These are phyloP conservation scores for Platichthys flesus DNA, from an alignment of 2,113 vertebrate genomes.

Conservation along the genomic window DNA sequence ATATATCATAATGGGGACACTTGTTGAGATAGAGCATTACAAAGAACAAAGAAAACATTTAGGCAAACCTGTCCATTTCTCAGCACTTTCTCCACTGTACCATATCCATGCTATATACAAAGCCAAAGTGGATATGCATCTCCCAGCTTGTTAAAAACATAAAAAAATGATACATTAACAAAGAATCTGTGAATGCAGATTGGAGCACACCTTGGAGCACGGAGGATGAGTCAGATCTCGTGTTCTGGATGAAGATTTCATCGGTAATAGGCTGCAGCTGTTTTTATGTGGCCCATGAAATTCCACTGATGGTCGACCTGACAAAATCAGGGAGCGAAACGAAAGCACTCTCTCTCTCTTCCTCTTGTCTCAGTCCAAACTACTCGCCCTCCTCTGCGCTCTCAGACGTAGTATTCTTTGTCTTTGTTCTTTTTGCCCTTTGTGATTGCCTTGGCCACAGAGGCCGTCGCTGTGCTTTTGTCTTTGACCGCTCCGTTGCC, in stretches of 20 bases:
- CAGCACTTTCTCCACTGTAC: slow-evolving; percentile 61
- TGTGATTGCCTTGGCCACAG: slow-evolving; percentile 86
- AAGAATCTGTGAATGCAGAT: slow-evolving; percentile 58
- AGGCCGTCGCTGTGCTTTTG: slow-evolving; percentile 83
- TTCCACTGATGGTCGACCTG: slow-evolving; percentile 53
- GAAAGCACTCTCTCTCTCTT: slow-evolving; percentile 52
- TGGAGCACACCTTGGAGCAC: slow-evolving; percentile 56
- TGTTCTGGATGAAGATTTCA: slow-evolving; percentile 42
- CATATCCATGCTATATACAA: slow-evolving; percentile 79
- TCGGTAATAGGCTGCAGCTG: slow-evolving; percentile 50
- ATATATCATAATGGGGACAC: slow-evolving; percentile 63
- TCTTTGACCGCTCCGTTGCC: slow-evolving; percentile 92
- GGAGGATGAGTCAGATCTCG: slow-evolving; percentile 64
- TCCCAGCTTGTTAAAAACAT: slow-evolving; percentile 55
- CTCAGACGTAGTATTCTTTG: slow-evolving; percentile 96
- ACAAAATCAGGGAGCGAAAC: slow-evolving; percentile 49
- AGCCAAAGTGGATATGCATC: slow-evolving; percentile 66
- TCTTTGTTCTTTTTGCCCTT: slow-evolving; percentile 97
- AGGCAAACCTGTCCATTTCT: slow-evolving; percentile 60
- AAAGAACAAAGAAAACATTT: slow-evolving; percentile 74
- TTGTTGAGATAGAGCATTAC: slow-evolving; percentile 70
- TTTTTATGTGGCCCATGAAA: slow-evolving; percentile 56
- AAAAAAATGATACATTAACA: slow-evolving; percentile 51
- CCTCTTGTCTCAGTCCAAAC: slow-evolving; percentile 58
- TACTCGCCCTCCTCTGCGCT: slow-evolving; percentile 1